Conservation (phyloP, 2,113 vertebrate genomes). For the Xiphophorus maculatus region DNA sequence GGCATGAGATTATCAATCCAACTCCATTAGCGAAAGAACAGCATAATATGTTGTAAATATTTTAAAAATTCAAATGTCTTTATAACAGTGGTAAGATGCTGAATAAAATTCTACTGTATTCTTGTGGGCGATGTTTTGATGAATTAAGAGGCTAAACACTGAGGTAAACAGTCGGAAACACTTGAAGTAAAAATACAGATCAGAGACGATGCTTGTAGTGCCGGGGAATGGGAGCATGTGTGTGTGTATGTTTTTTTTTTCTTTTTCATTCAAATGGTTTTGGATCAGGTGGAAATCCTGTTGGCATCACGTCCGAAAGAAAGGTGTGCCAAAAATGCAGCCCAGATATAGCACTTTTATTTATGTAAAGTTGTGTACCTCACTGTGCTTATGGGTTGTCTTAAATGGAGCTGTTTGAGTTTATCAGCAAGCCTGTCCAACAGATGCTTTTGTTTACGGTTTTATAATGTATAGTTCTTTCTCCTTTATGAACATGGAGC, state of each 20-base stretch:
- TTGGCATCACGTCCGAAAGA: conserved; percentile 57
- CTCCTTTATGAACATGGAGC: conserved; percentile 58
- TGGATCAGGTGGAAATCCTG: conserved; percentile 40
- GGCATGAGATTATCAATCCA: conserved; percentile 33
- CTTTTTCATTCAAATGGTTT: conserved; percentile 46
- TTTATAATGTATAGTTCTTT: conserved; percentile 65
- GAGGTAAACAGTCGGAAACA: conserved; percentile 25
- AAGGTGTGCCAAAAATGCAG: conserved; percentile 51
- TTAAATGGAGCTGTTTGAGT: conserved; percentile 63
- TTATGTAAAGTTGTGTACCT: conserved; percentile 65
- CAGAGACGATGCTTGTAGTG: conserved; percentile 47
- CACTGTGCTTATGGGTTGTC: conserved; percentile 56
- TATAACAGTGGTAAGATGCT: conserved; percentile 56
- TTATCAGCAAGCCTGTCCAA: conserved; percentile 49
- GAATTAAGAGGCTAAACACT: conserved; percentile 48
- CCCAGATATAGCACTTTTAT: conserved; percentile 65
- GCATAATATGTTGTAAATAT: conserved; percentile 66
- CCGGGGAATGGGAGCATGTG: conserved; percentile 41
- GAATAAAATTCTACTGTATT: conserved; percentile 49
- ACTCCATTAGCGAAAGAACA: background rate
- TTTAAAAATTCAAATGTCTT: conserved; percentile 67
- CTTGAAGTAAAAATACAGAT: conserved; percentile 28
- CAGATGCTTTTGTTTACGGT: conserved; percentile 52
- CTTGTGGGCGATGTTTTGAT: conserved; percentile 28
- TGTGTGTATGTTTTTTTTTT: background rate